Conservation (phyloP, 2,888 invertebrate genomes). For the Apotomis turbidana region DNA sequence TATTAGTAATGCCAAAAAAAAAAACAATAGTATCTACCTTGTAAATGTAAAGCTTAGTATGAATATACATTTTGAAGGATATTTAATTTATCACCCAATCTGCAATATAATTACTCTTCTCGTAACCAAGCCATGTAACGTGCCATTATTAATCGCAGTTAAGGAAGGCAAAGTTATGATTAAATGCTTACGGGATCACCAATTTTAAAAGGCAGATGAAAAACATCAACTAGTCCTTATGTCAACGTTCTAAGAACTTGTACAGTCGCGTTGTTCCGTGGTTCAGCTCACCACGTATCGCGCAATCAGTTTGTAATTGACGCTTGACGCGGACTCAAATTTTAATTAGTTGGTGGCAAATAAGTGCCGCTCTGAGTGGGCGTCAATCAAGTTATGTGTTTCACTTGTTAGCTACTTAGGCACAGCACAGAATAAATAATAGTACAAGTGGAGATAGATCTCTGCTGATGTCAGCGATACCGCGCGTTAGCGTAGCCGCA, state of each 20-base stretch:
- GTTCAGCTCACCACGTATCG: slow-evolving; percentile 48
- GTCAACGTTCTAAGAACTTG: slow-evolving; percentile 49
- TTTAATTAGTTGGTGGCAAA: slow-evolving; percentile 63
- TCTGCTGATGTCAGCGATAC: too few relatives aligned
- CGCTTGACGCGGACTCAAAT: slow-evolving; percentile 58
- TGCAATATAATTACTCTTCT: slow-evolving; percentile 17
- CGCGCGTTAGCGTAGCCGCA: too few relatives aligned
- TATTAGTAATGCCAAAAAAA: too few relatives aligned
- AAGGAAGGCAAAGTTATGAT: slow-evolving; percentile 27
- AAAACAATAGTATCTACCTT: too few relatives aligned
- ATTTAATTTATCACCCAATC: slow-evolving; percentile 28
- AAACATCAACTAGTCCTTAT: slow-evolving; percentile 24
- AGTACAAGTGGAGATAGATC: too few relatives aligned
- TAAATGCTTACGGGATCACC: slow-evolving; percentile 28
- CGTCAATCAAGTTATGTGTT: slow-evolving; percentile 41
- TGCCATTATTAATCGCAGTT: slow-evolving; percentile 31
- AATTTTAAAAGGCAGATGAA: neutral
- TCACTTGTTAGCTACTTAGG: slow-evolving; percentile 4
- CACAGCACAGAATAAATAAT: neutral
- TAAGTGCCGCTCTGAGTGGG: slow-evolving; percentile 43
- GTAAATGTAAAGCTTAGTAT: too few relatives aligned
- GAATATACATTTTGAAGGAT: neutral
- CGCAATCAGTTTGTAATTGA: slow-evolving; percentile 57
- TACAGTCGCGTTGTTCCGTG: slow-evolving; percentile 43
- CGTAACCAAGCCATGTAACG: slow-evolving; percentile 16